Percentiles rank a stretch among this genome's conserved stretches.
These are phyloP conservation scores for Cercopithecus neglectus DNA, from an alignment of 2,797 vertebrate genomes.

Conservation along the genomic window DNA sequence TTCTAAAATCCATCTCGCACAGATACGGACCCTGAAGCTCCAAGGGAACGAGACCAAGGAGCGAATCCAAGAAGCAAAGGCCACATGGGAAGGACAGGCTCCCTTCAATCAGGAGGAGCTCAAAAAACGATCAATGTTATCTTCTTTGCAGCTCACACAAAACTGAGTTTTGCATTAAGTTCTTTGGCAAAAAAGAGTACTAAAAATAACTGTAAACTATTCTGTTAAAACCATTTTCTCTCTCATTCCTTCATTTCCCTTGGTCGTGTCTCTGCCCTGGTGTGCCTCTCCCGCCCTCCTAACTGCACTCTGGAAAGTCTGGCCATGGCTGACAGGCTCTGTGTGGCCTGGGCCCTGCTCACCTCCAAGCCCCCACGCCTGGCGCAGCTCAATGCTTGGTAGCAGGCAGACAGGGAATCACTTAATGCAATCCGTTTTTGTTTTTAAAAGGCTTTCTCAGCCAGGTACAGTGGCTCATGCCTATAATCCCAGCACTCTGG, in stretches of 20 bases:
- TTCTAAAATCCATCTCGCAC: accelerated
- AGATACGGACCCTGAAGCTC: no score
- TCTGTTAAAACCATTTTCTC: background rate
- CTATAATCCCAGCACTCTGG: background rate
- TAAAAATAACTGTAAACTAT: background rate
- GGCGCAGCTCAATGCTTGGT: background rate
- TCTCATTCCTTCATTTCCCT: background rate
- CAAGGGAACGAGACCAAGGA: background rate
- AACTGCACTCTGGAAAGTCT: background rate
- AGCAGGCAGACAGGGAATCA: accelerated
- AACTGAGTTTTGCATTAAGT: background rate
- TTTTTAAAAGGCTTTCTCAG: background rate
- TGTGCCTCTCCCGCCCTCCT: background rate
- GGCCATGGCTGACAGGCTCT: accelerated
- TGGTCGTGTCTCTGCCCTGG: background rate
- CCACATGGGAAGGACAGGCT: accelerated
- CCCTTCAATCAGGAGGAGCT: background rate
- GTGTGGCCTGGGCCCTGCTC: background rate
- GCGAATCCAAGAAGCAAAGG: background rate
- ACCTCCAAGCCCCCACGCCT: background rate
- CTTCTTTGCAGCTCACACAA: background rate
- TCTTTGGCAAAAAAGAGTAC: background rate
- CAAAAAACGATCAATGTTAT: accelerated
- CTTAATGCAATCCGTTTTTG: background rate
- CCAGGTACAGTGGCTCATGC: background rate